Evolutionary conservation across 2,797 vertebrate species (phyloP).

Genomic region (Liparis tanakae): DNA sequence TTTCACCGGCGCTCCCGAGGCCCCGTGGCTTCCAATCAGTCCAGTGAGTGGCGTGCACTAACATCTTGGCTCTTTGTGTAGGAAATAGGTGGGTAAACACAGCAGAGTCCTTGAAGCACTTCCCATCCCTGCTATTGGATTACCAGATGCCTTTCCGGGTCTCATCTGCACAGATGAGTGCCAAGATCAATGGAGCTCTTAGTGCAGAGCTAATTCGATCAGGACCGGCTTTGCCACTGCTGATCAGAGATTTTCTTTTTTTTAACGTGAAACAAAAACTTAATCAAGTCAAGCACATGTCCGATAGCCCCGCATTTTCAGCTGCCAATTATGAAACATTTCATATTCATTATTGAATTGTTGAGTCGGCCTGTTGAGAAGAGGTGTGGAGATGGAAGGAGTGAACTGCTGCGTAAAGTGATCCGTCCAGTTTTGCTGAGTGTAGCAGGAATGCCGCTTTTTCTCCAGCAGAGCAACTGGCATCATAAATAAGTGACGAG

Average conservation of each 20-base stretch:
- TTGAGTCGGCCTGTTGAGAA: slow-evolving; percentile 63
- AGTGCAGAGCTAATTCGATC: slow-evolving; percentile 83
- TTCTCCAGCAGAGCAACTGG: slow-evolving; percentile 63
- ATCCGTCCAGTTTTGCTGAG: slow-evolving; percentile 73
- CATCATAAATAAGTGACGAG: slow-evolving; percentile 77
- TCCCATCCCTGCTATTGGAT: slow-evolving; percentile 81
- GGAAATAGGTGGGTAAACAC: slow-evolving; percentile 76
- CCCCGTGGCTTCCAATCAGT: slow-evolving; percentile 64
- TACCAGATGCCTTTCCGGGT: slow-evolving; percentile 79
- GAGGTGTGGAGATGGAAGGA: slow-evolving; percentile 62
- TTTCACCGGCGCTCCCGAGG: slow-evolving; percentile 54
- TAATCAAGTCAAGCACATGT: slow-evolving; percentile 71
- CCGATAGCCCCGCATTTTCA: slow-evolving; percentile 65
- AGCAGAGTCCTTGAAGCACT: slow-evolving; percentile 81
- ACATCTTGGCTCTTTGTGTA: slow-evolving; percentile 61
- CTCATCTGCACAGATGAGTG: slow-evolving; percentile 80
- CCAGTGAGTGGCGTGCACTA: slow-evolving; percentile 59
- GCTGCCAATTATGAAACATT: slow-evolving; percentile 73
- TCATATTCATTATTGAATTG: slow-evolving; percentile 80
- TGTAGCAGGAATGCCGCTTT: slow-evolving; percentile 63
- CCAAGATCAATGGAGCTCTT: slow-evolving; percentile 84
- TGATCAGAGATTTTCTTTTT: slow-evolving; percentile 71
- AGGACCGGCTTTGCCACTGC: slow-evolving; percentile 76
- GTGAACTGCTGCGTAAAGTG: slow-evolving; percentile 71
- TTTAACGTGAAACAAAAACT: slow-evolving; percentile 66